A percentile compares a stretch with the other conserved stretches of the same genome.
Conservation (phyloP, 2,797 vertebrate species). For the Peromyscus aztecus region DNA sequence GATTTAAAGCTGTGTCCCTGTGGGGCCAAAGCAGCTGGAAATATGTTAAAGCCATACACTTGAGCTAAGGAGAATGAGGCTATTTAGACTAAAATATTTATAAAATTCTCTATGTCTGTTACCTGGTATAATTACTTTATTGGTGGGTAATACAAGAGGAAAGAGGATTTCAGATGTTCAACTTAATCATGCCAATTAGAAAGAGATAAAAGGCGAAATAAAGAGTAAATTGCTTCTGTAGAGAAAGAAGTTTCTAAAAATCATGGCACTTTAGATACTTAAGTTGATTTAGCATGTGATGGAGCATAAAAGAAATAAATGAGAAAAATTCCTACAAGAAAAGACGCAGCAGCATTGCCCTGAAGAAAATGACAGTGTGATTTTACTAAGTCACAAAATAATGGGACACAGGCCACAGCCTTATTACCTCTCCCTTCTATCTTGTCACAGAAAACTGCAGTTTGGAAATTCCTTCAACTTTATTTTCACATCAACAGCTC, state of each 20-base stretch:
- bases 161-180: conserved; percentile 45
- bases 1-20: conserved; percentile 20
- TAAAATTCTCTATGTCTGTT: conserved; percentile 46
- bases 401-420: background rate
- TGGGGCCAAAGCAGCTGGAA: conserved; percentile 41
- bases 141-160: background rate
- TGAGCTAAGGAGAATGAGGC: background rate
- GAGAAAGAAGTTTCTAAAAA: conserved; percentile 13
- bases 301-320: background rate
- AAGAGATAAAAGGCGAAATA: conserved; percentile 33
- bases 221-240: conserved; percentile 50
- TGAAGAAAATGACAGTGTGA: conserved; percentile 55
- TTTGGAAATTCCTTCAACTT: conserved; percentile 62
- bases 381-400: conserved; percentile 65
- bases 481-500: conserved; percentile 48
- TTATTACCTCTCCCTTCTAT: conserved; percentile 7
- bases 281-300: background rate
- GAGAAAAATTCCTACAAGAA: conserved; percentile 36
- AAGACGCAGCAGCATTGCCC: conserved; percentile 10
- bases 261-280: background rate
- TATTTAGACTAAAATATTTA: conserved; percentile 60
- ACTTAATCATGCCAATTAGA: conserved; percentile 48
- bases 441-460: background rate
- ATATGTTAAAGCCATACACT: background rate
- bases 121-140: conserved; percentile 53